Evolutionary conservation across 2,888 invertebrate species (phyloP), one percentile per base, ranked within the genome.

Genomic region (Drosophila anomalata): DNA sequence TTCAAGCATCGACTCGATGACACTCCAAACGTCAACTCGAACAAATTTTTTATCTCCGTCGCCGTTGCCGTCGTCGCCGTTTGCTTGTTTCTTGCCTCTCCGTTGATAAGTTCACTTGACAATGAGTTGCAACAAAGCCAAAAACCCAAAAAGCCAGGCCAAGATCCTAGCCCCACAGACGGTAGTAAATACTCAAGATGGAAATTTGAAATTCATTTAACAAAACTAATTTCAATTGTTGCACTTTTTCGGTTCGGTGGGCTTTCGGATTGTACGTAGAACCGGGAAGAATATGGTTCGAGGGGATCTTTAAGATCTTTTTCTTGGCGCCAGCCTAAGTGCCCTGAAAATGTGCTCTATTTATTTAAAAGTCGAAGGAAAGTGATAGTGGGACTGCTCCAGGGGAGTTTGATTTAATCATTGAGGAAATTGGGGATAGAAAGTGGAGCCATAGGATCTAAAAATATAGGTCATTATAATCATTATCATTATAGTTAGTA

Each of bases 21-120:
- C 86, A 79, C 88, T 88, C 77, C 76, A 88, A 86, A 87, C 87
- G 87, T 87, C 85, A 86, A 86, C 85, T 86, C 80, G 80, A 86
- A 80, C 78, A 78, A 83, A 65, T 72, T 75, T 62, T 67, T 58
- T 63, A 48, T 58, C 33, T 52, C 46, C 44, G 55, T 46, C 55
- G 31, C 31, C 29, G 52, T 12, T 39, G n/a, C 9, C 29, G 29
- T 46, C 55, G 31, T 41, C 29, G 52, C 26, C 47, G n/a, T 76
- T 75, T 77, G 72, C 76, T 73, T 75, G 72, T 74, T 67, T 68
- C 42, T 51, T 29, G 29, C 20, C 58, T 36, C 44, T 62, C 77
- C 70, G 74, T 83, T 42, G 86, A 87, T 87, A 85, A 87, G 87
- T 88, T 87, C 83, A 87, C 88, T 88, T 87, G 88, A 87, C 87